Percentiles rank a stretch among this genome's conserved stretches.
phyloP scores from a whole-genome alignment of 1,140 invertebrate genomes.

The Lycorma delicatula region DNA sequence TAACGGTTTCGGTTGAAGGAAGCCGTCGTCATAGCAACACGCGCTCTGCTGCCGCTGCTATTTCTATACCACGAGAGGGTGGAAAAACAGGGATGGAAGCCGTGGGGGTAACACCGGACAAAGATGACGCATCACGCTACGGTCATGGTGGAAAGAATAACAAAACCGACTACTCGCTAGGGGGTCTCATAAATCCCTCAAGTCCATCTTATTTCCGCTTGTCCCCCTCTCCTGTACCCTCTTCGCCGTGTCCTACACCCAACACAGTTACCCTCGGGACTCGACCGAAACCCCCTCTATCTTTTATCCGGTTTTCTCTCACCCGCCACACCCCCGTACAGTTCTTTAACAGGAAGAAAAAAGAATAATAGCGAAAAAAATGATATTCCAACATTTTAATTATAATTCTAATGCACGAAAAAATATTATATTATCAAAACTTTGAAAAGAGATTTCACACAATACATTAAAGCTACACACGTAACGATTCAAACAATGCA shows the following conservation, averaged over 20 bases:
- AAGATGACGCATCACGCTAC: slow-evolving; percentile 4
- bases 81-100: not conserved
- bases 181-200: not conserved
- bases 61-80: no score
- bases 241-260: no score
- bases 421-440: no score
- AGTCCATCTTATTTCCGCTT: slow-evolving; percentile 7
- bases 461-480: no score
- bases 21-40: not conserved
- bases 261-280: not conserved
- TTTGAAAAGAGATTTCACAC: no score
- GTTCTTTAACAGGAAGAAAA: no score
- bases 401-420: no score
- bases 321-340: not conserved
- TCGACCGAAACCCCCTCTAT: not conserved
- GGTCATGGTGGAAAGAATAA: slow-evolving; percentile 2
- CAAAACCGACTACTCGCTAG: not conserved
- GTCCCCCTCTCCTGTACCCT: slow-evolving; percentile 2
- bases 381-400: no score
- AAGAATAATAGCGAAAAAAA: no score
- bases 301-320: not conserved
- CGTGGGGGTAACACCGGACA: not conserved
- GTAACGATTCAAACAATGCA: no score
- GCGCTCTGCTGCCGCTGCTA: no score
- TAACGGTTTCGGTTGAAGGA: no score